Evolutionary conservation across 2,113 vertebrate genomes (phyloP).

Genomic region (Tympanuchus pallidicinctus): DNA sequence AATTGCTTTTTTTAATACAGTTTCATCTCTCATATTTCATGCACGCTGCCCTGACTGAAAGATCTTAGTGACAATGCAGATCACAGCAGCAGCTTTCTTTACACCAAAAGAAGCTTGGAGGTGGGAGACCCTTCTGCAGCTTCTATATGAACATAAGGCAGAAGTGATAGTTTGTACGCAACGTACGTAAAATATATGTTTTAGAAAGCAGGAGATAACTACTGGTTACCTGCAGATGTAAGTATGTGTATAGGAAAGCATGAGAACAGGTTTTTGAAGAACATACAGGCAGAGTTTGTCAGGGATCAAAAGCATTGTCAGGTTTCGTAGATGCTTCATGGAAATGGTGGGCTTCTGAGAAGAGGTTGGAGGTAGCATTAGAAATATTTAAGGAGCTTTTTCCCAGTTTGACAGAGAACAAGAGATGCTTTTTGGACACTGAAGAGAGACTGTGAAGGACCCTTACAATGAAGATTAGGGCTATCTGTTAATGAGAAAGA

Average conservation of each 20-base stretch:
- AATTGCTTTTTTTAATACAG: not conserved
- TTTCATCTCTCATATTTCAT: not conserved
- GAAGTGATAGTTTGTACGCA: not conserved
- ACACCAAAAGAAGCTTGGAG: not conserved
- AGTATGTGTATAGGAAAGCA: not conserved
- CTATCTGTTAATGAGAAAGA: not conserved
- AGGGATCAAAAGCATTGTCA: not conserved
- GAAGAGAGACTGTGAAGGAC: not conserved
- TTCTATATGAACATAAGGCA: not conserved
- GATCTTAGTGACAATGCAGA: not conserved
- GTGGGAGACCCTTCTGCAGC: not conserved
- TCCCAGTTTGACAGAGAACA: not conserved
- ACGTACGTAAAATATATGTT: not conserved
- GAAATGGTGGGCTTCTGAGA: not conserved
- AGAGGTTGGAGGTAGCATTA: not conserved
- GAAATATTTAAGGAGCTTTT: not conserved
- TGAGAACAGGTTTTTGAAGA: not conserved
- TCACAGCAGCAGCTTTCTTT: not conserved
- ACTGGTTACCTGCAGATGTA: not conserved
- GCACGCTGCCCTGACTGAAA: not conserved
- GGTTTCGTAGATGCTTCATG: not conserved
- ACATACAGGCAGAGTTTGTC: not conserved
- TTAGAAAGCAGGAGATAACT: not conserved
- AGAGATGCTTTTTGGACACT: not conserved
- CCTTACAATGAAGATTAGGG: not conserved